These are phyloP conservation scores for Parazoanthus atlanticus DNA, from an alignment of 92 coral and sea anemone genomes.

Conservation along the genomic window DNA sequence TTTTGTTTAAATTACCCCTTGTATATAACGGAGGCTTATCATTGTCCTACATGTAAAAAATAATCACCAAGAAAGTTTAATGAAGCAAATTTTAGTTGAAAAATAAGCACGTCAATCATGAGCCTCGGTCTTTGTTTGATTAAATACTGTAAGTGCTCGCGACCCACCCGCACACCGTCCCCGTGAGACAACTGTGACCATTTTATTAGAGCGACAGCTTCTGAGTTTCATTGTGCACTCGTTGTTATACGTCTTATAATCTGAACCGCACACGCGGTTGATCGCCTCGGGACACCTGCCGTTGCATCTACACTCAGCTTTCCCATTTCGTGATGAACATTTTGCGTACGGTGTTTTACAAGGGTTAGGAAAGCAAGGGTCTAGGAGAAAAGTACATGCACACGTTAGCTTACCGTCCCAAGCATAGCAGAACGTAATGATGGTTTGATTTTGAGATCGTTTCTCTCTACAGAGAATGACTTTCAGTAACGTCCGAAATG, in stretches of 20 bases:
- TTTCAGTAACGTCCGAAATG: neutral
- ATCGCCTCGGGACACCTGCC: constrained; percentile 7
- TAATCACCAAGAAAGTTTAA: too few relatives aligned
- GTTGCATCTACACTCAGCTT: constrained; percentile 20
- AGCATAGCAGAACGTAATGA: neutral
- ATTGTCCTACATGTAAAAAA: too few relatives aligned
- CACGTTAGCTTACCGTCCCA: neutral
- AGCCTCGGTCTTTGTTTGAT: neutral
- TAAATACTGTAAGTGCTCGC: neutral
- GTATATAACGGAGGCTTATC: too few relatives aligned
- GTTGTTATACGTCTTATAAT: constrained; percentile 42
- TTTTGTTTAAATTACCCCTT: too few relatives aligned
- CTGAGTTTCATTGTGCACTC: constrained; percentile 34
- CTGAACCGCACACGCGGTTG: constrained; percentile 42
- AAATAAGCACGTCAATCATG: neutral
- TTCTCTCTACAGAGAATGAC: neutral
- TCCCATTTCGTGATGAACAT: constrained; percentile 4
- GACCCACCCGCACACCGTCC: constrained; percentile 45
- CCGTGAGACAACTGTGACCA: constrained; percentile 27
- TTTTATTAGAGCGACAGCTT: constrained; percentile 28
- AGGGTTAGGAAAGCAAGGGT: constrained; percentile 36
- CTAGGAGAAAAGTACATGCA: constrained; percentile 21
- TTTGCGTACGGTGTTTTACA: constrained; percentile 39
- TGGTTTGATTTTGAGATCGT: neutral
- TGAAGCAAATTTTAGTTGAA: too few relatives aligned